Base-by-base conservation (phyloP, 2,797 vertebrate genomes). In the Muscicapa striata region DNA sequence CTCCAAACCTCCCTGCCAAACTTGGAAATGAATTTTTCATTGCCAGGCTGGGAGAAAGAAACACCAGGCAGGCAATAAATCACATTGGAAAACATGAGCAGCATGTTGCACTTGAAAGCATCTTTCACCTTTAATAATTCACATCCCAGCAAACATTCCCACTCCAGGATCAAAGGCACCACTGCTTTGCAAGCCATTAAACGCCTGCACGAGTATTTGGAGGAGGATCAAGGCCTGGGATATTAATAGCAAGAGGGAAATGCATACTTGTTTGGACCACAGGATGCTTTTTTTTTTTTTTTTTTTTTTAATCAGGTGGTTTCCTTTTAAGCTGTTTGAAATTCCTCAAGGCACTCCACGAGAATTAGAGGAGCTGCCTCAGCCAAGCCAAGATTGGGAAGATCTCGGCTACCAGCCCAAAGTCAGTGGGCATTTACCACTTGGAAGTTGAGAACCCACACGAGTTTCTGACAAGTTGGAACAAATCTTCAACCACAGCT, bases 171-270 rank as follows among this genome's bases (percentile, higher is more conserved):
- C 94, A 85, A 85, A 83, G 20, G 68, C 14, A 61, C 7, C 0
- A 5, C 91, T 89, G 48, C 15, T 76, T 49, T 61, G 76, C 64
- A 73, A 89, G 76, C 69, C 51, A 59, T 52, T 66, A 43, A 89
- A 80, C 0, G 1, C 51, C 15, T 4, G 11, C 73, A 34, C 0
- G 1, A 61, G 49, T 4, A 1, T 83, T 74, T 89, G 91, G 84
- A 96, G 62, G 41, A 80, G 58, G 78, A 83, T 91, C 87, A 74
- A 84, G 84, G 87, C 22, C 49, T 59, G 49, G 45, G 74, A 41
- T 90, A 89, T 70, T 73, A 89, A 89, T 84, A 95, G 81, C 45
- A 93, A 63, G 55, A 52, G 36, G 63, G 64, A 95, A 95, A 85
- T 14, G 3, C 64, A 22, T 38, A 32, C 69, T 92, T 87, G 27